Percentiles rank a stretch among this genome's conserved stretches.
Conservation (phyloP, 2,888 invertebrate species). For the Leuctra nigra region DNA sequence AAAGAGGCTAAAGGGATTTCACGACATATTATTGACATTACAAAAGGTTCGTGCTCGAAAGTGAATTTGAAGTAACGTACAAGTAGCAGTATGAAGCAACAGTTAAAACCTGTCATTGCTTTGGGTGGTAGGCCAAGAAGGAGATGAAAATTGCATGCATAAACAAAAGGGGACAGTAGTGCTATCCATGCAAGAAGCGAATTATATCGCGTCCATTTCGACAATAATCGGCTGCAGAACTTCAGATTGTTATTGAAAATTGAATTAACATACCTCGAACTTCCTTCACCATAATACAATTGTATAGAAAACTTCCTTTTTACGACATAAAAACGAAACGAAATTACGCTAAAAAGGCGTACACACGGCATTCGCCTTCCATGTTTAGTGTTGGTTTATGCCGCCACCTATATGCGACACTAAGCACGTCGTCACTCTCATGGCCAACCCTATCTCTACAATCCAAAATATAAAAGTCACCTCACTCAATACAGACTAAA, state of each 20-base stretch:
- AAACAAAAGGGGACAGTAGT: conserved; percentile 23
- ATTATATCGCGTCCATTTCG: too few species aligned
- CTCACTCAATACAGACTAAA: too few species aligned
- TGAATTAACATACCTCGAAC: conserved; percentile 19
- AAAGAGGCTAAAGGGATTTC: too few species aligned
- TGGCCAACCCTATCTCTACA: neutral
- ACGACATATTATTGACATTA: too few species aligned
- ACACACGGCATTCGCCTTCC: conserved; percentile 24
- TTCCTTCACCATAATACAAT: conserved; percentile 15
- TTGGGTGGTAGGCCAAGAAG: neutral
- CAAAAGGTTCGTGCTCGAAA: too few species aligned
- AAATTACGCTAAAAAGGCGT: conserved; percentile 15
- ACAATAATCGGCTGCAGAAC: too few species aligned
- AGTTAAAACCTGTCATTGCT: neutral
- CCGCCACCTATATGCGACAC: conserved; percentile 26
- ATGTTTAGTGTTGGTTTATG: conserved; percentile 20
- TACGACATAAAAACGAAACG: conserved; percentile 11
- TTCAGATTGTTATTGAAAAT: neutral
- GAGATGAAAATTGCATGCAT: conserved; percentile 24
- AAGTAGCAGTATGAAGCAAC: too few species aligned
- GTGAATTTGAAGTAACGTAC: too few species aligned
- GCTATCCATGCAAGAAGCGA: too few species aligned
- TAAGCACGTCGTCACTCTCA: conserved; percentile 27
- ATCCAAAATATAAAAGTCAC: neutral
- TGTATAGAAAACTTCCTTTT: neutral